Conservation (phyloP, 2,113 vertebrate species). For the Cygnus atratus region DNA sequence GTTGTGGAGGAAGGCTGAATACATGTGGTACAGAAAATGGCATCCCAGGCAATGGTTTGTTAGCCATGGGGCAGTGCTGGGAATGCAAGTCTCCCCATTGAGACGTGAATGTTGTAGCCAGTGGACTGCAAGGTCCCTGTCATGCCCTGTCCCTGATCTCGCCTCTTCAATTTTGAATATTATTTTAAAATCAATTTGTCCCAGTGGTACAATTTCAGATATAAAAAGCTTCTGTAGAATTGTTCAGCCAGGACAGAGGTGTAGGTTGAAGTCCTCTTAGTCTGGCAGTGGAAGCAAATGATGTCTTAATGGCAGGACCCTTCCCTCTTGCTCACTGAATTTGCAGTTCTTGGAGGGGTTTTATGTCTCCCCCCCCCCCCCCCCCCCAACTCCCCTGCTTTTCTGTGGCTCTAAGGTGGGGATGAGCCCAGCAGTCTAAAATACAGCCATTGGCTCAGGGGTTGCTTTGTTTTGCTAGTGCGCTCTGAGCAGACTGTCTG, state of each 20-base stretch:
- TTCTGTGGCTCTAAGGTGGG: not conserved
- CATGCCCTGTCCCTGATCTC: not conserved
- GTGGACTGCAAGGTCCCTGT: not conserved
- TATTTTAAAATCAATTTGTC: not conserved
- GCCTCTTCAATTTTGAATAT: not conserved
- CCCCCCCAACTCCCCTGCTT: not conserved
- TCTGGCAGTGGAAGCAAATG: not conserved
- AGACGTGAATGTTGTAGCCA: rapidly evolving
- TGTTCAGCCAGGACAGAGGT: not conserved
- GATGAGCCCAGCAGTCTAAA: not conserved
- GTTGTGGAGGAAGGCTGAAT: not conserved
- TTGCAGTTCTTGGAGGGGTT: not conserved
- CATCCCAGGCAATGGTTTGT: not conserved
- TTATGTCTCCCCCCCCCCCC: not conserved
- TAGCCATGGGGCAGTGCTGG: rapidly evolving
- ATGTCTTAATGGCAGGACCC: not conserved
- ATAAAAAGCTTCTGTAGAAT: not conserved
- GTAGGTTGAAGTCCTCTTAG: not conserved
- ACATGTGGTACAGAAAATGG: not conserved
- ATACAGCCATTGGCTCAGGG: rapidly evolving
- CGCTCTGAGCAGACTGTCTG: not conserved
- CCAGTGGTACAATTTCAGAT: not conserved
- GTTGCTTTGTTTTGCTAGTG: not conserved
- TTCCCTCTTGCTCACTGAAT: not conserved
- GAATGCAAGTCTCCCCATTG: not conserved